These are phyloP conservation scores for Coturnix japonica DNA, from an alignment of 2,113 vertebrate species.

Conservation along the genomic window DNA sequence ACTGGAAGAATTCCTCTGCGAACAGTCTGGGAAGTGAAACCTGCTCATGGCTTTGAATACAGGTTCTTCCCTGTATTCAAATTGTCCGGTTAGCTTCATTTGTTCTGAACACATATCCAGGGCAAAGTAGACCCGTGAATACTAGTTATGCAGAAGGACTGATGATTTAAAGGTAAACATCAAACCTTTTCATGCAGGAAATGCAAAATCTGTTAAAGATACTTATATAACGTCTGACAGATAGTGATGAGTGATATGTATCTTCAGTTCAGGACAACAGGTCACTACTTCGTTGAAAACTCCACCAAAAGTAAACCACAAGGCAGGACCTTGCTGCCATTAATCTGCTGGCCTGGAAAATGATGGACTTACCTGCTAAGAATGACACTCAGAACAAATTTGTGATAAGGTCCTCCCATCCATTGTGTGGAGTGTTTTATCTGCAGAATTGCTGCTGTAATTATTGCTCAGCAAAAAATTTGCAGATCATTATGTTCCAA, in stretches of 20 bases:
- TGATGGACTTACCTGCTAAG: neutral
- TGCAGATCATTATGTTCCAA: neutral
- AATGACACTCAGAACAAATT: neutral
- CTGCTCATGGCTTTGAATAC: neutral
- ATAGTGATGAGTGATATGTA: neutral
- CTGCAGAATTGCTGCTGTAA: neutral
- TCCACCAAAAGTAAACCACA: neutral
- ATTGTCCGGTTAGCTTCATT: constrained; percentile 45
- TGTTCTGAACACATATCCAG: constrained; percentile 47
- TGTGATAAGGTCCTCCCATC: neutral
- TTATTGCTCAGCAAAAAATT: neutral
- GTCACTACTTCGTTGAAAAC: neutral
- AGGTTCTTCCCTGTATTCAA: constrained; percentile 25
- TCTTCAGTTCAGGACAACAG: constrained; percentile 19
- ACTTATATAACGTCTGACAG: constrained; percentile 33
- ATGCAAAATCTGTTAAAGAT: constrained; percentile 25
- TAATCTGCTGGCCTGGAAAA: neutral
- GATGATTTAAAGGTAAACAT: constrained; percentile 70
- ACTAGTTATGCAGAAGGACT: constrained; percentile 24
- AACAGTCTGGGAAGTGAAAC: neutral
- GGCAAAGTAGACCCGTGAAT: constrained; percentile 34
- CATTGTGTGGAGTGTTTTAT: neutral
- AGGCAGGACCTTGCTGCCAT: neutral
- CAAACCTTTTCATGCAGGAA: constrained; percentile 48
- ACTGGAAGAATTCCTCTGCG: neutral